A percentile compares a stretch with the other conserved stretches of the same genome.
These are phyloP conservation scores for Cheumatopsyche charites DNA, from an alignment of 1,140 invertebrate genomes.

Conservation along the genomic window DNA sequence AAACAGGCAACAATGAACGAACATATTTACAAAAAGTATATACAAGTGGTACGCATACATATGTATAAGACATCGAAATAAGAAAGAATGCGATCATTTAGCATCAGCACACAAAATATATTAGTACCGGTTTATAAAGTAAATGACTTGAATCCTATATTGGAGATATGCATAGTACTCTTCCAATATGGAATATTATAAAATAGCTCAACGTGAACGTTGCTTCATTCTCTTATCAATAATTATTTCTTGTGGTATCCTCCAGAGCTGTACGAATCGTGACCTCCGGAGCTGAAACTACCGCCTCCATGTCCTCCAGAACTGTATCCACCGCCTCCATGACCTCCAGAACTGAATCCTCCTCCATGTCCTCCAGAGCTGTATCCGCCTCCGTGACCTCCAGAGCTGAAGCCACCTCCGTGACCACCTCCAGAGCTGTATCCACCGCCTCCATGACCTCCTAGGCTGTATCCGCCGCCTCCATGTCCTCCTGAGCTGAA, in stretches of 20 bases:
- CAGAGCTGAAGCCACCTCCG: constrained; percentile 1
- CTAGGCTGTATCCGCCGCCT: constrained; percentile 4
- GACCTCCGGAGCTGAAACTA: constrained; percentile 6
- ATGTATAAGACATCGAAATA: too few species aligned
- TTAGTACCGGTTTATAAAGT: constrained; percentile 19
- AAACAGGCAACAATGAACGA: background rate
- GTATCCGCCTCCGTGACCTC: constrained; percentile 7
- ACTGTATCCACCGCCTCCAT: background rate
- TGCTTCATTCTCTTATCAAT: background rate
- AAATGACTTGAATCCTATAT: background rate
- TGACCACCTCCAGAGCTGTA: background rate
- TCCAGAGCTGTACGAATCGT: constrained; percentile 25
- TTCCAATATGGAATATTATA: background rate
- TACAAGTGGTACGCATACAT: background rate
- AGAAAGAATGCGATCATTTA: background rate
- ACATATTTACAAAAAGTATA: background rate
- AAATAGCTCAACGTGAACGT: background rate
- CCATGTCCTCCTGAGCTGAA: constrained; percentile 2
- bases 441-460: background rate
- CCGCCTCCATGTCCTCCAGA: constrained; percentile 6
- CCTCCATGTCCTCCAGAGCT: constrained; percentile 12
- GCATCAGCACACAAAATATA: constrained; percentile 6
- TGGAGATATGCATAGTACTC: background rate
- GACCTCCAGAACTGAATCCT: background rate
- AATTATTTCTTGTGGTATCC: background rate